These are phyloP conservation scores for Empidonax traillii DNA, from an alignment of 2,113 vertebrate species.

Conservation along the genomic window DNA sequence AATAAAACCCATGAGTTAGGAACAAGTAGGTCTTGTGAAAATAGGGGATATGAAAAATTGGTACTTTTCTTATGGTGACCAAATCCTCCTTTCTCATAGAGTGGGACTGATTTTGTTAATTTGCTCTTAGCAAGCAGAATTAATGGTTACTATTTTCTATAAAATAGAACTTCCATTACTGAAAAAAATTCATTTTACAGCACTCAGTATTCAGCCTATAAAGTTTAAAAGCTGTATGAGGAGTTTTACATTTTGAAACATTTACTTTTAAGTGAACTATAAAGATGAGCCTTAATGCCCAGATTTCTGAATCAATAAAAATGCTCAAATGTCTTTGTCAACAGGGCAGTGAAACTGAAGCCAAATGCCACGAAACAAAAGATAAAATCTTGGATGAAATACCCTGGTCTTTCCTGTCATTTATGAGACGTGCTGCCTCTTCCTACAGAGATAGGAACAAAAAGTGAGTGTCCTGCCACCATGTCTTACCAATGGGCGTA, in stretches of 20 bases:
- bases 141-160: neutral
- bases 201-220: neutral
- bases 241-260: conserved; percentile 23
- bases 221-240: conserved; percentile 41
- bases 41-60: neutral
- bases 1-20: neutral
- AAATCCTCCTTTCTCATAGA: neutral
- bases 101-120: neutral
- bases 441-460: neutral
- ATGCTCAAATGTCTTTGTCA: conserved; percentile 21
- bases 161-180: neutral
- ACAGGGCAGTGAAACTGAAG: neutral
- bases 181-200: conserved; percentile 9
- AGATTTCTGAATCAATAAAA: conserved; percentile 40
- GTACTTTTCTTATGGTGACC: neutral
- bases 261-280: conserved; percentile 42
- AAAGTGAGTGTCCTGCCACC: neutral
- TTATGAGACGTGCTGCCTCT: neutral
- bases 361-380: conserved; percentile 20
- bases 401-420: neutral
- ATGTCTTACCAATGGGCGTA: neutral
- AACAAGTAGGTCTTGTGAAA: neutral
- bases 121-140: conserved; percentile 4
- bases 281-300: conserved; percentile 35
- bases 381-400: conserved; percentile 7